These are phyloP conservation scores for Thunnus albacares DNA, from an alignment of 2,797 vertebrate species.

Conservation along the genomic window DNA sequence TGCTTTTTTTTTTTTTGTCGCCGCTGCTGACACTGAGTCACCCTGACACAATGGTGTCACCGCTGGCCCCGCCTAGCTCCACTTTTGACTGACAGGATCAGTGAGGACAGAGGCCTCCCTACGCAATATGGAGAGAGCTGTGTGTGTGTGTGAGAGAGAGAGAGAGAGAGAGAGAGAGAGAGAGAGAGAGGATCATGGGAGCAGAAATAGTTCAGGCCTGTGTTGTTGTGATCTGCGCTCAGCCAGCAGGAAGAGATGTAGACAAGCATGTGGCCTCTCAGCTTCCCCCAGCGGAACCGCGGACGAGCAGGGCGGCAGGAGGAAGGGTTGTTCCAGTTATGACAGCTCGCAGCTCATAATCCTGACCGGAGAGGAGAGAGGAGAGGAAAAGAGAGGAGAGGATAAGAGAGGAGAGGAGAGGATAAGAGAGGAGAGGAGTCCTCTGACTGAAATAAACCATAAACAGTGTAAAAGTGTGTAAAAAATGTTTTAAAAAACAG, in stretches of 20 bases:
- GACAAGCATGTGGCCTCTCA: constrained; percentile 41
- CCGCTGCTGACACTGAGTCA: constrained; percentile 57
- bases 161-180: neutral
- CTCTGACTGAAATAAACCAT: constrained; percentile 1
- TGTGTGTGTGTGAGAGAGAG: no score
- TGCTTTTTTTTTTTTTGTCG: neutral
- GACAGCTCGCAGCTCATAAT: constrained; percentile 45
- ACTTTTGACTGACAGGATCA: constrained; percentile 47
- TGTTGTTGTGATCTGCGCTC: constrained; percentile 55
- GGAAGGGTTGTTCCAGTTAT: constrained; percentile 38
- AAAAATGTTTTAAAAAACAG: neutral
- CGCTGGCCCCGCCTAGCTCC: constrained; percentile 33
- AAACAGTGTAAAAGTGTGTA: neutral
- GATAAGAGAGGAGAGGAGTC: neutral
- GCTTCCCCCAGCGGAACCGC: constrained; percentile 7
- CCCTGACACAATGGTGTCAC: constrained; percentile 79
- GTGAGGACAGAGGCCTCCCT: constrained; percentile 19
- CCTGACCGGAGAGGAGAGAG: constrained; percentile 16
- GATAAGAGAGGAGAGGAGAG: no score
- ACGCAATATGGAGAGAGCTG: neutral
- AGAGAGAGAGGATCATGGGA: constrained; percentile 14
- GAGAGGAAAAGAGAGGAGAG: no score
- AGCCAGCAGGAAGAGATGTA: constrained; percentile 51
- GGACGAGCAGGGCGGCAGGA: constrained; percentile 6
- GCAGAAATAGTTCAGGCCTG: constrained; percentile 13